A percentile compares a stretch with the other conserved stretches of the same genome.
These are phyloP conservation scores for Acanthosepion pharaonis DNA, from an alignment of 2,888 invertebrate species.

Conservation along the genomic window DNA sequence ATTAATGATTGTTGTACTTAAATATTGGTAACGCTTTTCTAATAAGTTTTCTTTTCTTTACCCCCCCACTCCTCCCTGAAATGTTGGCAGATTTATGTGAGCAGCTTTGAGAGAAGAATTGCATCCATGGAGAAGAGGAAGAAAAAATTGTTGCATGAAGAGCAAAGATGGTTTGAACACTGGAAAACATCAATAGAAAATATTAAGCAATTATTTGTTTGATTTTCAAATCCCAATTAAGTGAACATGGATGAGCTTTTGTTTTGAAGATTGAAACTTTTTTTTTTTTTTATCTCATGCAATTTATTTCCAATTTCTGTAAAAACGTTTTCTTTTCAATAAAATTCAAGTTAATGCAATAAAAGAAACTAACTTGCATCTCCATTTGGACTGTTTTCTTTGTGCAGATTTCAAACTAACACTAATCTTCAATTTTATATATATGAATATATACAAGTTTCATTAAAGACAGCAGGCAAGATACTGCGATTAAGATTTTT, in stretches of 20 bases:
- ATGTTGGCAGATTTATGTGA: not conserved
- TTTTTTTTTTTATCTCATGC: no score
- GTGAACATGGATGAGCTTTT: no score
- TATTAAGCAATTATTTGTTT: constrained; percentile 53
- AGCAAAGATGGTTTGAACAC: constrained; percentile 70
- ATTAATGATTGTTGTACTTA: no score
- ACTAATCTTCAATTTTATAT: no score
- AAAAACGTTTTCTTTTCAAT: no score
- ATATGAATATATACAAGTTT: no score
- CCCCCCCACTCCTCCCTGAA: constrained; percentile 49
- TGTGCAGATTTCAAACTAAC: no score
- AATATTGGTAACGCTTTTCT: not conserved
- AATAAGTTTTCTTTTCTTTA: constrained; percentile 38
- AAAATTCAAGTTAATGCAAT: no score
- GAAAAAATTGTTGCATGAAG: constrained; percentile 67
- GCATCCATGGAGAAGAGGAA: not conserved
- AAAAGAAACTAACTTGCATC: not conserved
- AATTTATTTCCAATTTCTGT: no score
- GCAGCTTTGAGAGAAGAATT: not conserved
- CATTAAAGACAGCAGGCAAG: no score
- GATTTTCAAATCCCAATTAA: not conserved
- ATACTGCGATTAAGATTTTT: no score
- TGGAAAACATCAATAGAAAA: constrained; percentile 71
- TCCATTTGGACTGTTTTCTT: not conserved
- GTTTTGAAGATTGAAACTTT: no score